A percentile compares a stretch with the other conserved stretches of the same genome.
Conservation (phyloP, 2,113 vertebrate species). For the Prochilodus magdalenae region DNA sequence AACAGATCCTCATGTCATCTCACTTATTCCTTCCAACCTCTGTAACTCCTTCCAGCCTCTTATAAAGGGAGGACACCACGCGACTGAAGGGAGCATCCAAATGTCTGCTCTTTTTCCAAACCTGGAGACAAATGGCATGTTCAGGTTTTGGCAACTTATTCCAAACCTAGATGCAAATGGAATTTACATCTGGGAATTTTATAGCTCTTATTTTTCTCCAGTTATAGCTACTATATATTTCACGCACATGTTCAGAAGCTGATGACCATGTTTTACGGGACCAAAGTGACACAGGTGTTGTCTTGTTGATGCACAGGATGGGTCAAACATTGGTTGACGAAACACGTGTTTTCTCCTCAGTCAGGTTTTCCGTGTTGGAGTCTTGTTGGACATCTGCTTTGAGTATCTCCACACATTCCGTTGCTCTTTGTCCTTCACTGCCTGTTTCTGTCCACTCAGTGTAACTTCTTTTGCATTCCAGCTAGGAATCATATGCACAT, state of each 20-base stretch:
- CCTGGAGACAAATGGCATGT: background rate
- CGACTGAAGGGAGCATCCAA: background rate
- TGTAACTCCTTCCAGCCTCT: background rate
- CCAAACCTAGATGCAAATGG: background rate
- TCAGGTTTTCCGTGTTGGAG: slow-evolving; percentile 72
- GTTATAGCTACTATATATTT: background rate
- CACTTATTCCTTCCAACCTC: background rate
- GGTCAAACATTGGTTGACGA: slow-evolving; percentile 47
- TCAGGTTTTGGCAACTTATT: background rate
- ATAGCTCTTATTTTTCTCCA: background rate
- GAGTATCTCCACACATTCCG: slow-evolving; percentile 63
- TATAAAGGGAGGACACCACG: background rate
- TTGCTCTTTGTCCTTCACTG: slow-evolving; percentile 64
- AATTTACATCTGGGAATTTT: background rate
- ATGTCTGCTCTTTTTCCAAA: background rate
- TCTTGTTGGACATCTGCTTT: slow-evolving; percentile 78
- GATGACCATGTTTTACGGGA: background rate
- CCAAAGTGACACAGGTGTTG: slow-evolving; percentile 1
- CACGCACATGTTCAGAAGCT: background rate
- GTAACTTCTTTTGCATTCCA: background rate
- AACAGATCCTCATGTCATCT: background rate
- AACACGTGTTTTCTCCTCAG: slow-evolving; percentile 55
- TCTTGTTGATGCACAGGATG: background rate
- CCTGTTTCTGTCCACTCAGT: slow-evolving; percentile 53
- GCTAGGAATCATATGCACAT: background rate